Conservation (phyloP, 30 jellyfish, hydroid and myxozoan genomes). For the Turritopsis dohrnii region DNA sequence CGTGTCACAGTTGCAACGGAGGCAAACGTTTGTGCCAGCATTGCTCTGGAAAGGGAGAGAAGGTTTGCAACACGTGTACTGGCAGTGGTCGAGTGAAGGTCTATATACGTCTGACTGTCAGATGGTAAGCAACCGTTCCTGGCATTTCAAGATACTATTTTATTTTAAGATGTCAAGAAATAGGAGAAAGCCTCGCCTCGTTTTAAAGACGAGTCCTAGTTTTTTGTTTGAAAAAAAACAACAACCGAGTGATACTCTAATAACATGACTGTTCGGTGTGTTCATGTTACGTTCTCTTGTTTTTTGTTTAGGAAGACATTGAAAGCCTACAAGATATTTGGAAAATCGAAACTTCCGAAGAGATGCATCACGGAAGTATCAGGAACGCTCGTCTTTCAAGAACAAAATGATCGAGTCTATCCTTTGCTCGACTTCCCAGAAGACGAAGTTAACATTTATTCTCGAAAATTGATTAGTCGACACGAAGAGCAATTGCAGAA, state of each 20-base stretch:
- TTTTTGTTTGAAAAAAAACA: background rate
- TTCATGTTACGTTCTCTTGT: background rate
- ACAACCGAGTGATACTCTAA: background rate
- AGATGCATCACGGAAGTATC: slow-evolving; percentile 51
- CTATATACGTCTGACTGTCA: slow-evolving; percentile 55
- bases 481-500: slow-evolving; percentile 41
- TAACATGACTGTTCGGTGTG: background rate
- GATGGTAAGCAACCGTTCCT: slow-evolving; percentile 48
- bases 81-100: slow-evolving; percentile 70
- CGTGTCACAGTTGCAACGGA: slow-evolving; percentile 33
- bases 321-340: slow-evolving; percentile 50
- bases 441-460: slow-evolving; percentile 49
- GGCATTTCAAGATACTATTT: too few relatives aligned
- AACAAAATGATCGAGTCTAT: slow-evolving; percentile 71
- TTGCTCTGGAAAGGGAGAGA: slow-evolving; percentile 63
- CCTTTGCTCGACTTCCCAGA: slow-evolving; percentile 78
- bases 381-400: slow-evolving; percentile 61
- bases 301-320: slow-evolving; percentile 50
- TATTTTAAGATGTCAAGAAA: too few relatives aligned
- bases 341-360: slow-evolving; percentile 60
- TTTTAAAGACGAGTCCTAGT: too few relatives aligned
- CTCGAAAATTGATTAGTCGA: slow-evolving; percentile 41
- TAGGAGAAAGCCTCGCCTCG: background rate
- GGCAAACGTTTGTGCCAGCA: slow-evolving; percentile 32
- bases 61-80: slow-evolving; percentile 45